Conservation (phyloP, 2,888 invertebrate genomes). For the Ametastegia equiseti region DNA sequence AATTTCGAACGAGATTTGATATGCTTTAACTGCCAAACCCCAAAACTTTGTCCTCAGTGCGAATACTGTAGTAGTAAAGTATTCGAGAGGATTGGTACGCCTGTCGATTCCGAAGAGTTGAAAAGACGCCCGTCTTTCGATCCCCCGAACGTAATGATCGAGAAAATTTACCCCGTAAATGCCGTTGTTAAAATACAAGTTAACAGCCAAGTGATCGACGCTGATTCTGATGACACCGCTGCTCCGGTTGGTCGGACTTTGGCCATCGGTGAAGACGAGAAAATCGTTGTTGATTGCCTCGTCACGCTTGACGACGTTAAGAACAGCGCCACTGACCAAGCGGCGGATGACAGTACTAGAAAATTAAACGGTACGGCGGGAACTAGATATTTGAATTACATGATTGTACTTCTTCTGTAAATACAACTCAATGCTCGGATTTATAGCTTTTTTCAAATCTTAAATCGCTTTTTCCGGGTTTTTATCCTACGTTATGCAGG, state of each 20-base stretch:
- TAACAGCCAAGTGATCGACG: slow-evolving; percentile 67
- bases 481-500: background rate
- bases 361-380: slow-evolving; percentile 67
- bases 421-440: slow-evolving; percentile 54
- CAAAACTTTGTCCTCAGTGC: slow-evolving; percentile 63
- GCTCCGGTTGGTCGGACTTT: background rate
- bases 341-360: slow-evolving; percentile 64
- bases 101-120: slow-evolving; percentile 8
- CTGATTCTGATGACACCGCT: slow-evolving; percentile 65
- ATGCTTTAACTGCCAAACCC: slow-evolving; percentile 71
- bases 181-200: slow-evolving; percentile 69
- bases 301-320: slow-evolving; percentile 71
- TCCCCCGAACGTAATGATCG: slow-evolving; percentile 37
- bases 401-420: slow-evolving; percentile 72
- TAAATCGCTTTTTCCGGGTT: background rate
- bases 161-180: slow-evolving; percentile 65
- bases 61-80: slow-evolving; percentile 60
- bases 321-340: slow-evolving; percentile 67
- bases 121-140: background rate
- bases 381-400: slow-evolving; percentile 71
- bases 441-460: background rate
- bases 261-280: background rate
- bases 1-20: slow-evolving; percentile 69
- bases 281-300: slow-evolving; percentile 62
- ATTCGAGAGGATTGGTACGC: slow-evolving; percentile 31